Percentiles rank a stretch among this genome's conserved stretches.
Conservation (phyloP, 2,797 vertebrate species). For the Galaxias olidus region DNA sequence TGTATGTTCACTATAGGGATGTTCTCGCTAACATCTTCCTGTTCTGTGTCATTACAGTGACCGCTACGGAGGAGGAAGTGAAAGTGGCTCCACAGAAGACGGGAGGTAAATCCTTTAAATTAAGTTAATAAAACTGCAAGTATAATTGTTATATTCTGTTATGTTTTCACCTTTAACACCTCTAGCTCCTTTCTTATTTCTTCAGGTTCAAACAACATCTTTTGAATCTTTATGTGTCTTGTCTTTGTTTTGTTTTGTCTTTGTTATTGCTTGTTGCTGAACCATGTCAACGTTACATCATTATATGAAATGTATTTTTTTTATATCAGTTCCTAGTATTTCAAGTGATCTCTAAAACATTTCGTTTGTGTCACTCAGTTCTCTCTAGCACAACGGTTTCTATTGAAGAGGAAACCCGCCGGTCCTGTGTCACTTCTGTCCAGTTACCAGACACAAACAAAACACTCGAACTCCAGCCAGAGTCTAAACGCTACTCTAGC, state of each 20-base stretch:
- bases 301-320: not conserved
- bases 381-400: conserved; percentile 78
- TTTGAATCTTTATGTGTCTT: too few species aligned
- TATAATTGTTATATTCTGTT: too few species aligned
- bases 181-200: not conserved
- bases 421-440: conserved; percentile 75
- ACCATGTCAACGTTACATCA: conserved; percentile 18
- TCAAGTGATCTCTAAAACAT: conserved; percentile 25
- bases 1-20: not conserved
- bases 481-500: conserved; percentile 74
- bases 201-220: too few species aligned
- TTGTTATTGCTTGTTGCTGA: too few species aligned
- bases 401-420: conserved; percentile 79
- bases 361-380: conserved; percentile 78
- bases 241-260: too few species aligned
- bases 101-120: conserved; percentile 82
- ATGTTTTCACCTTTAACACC: conserved; percentile 49
- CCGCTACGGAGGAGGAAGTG: conserved; percentile 73
- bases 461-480: conserved; percentile 89
- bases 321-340: not conserved
- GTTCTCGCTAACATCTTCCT: conserved; percentile 21
- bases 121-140: too few species aligned
- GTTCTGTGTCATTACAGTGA: conserved; percentile 76
- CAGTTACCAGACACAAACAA: conserved; percentile 72
- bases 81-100: conserved; percentile 73